Evolutionary conservation across 1,140 invertebrate species (phyloP).

Genomic region (Drosophila ohnishii): DNA sequence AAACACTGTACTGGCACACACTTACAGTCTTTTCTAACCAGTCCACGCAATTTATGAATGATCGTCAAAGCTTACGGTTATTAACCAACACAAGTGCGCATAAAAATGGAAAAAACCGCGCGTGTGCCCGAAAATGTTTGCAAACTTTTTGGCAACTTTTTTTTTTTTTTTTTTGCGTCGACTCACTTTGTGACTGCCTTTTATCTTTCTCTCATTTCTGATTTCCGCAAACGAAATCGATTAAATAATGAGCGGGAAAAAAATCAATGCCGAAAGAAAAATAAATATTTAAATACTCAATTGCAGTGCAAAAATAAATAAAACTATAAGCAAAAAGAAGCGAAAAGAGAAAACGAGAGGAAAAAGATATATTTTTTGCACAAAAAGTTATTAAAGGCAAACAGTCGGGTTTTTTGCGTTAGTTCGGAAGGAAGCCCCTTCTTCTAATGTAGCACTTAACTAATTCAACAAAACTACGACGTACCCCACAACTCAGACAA

Average conservation of each 20-base stretch:
- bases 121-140: constrained; percentile 58
- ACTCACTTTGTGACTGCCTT: constrained; percentile 42
- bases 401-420: constrained; percentile 12
- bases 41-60: constrained; percentile 78
- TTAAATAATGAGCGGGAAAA: constrained; percentile 64
- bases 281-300: constrained; percentile 67
- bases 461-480: constrained; percentile 77
- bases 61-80: constrained; percentile 69
- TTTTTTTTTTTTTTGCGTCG: constrained; percentile 27
- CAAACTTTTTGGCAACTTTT: constrained; percentile 48
- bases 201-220: constrained; percentile 57
- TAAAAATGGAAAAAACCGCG: constrained; percentile 13
- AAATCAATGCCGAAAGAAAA: constrained; percentile 48
- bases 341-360: constrained; percentile 18
- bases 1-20: constrained; percentile 10
- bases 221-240: constrained; percentile 77
- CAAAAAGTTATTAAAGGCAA: constrained; percentile 39
- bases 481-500: constrained; percentile 45
- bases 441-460: constrained; percentile 71
- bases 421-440: constrained; percentile 28
- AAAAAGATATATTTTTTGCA: constrained; percentile 17
- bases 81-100: constrained; percentile 68
- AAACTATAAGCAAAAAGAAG: constrained; percentile 13
- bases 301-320: constrained; percentile 52
- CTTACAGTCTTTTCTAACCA: constrained; percentile 40